Evolutionary conservation across 2,888 invertebrate genomes (phyloP).

Genomic region (Eremobia ochroleuca): DNA sequence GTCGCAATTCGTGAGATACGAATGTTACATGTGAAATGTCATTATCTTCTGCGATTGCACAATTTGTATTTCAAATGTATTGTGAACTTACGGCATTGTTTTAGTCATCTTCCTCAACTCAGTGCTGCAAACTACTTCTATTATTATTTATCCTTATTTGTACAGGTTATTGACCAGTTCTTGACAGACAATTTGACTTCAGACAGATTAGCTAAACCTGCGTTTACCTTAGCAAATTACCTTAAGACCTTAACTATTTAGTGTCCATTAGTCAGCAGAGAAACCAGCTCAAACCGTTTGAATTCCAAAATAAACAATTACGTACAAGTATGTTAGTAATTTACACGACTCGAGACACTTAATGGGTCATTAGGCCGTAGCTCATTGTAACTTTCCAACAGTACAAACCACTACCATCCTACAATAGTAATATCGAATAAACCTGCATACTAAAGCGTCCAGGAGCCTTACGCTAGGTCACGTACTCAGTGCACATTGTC

Average conservation of each 20-base stretch:
- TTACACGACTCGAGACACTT: constrained; percentile 56
- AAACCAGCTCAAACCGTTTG: constrained; percentile 36
- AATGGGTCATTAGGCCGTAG: constrained; percentile 73
- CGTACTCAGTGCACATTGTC: constrained; percentile 67
- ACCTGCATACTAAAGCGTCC: constrained; percentile 46
- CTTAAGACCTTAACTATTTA: constrained; percentile 15
- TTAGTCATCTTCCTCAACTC: constrained; percentile 12
- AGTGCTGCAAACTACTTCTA: constrained; percentile 25
- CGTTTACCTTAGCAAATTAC: constrained; percentile 22
- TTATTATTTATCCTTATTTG: constrained; percentile 43
- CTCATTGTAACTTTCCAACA: constrained; percentile 74
- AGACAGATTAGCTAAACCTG: constrained; percentile 31
- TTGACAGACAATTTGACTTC: constrained; percentile 25
- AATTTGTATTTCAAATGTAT: constrained; percentile 17
- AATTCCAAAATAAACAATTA: constrained; percentile 59
- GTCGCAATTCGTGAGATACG: constrained; percentile 23
- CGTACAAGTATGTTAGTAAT: constrained; percentile 50
- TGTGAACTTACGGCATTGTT: constrained; percentile 9
- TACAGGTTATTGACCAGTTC: constrained; percentile 17
- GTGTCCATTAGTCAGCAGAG: constrained; percentile 23
- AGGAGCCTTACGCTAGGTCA: constrained; percentile 70
- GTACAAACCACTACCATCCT: constrained; percentile 12
- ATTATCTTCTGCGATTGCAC: constrained; percentile 19
- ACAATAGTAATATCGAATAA: constrained; percentile 57
- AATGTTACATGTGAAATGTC: constrained; percentile 36